A percentile compares a stretch with the other conserved stretches of the same genome.
Evolutionary conservation across 2,113 vertebrate species (phyloP).

Genomic region (Stigmatopora argus): DNA sequence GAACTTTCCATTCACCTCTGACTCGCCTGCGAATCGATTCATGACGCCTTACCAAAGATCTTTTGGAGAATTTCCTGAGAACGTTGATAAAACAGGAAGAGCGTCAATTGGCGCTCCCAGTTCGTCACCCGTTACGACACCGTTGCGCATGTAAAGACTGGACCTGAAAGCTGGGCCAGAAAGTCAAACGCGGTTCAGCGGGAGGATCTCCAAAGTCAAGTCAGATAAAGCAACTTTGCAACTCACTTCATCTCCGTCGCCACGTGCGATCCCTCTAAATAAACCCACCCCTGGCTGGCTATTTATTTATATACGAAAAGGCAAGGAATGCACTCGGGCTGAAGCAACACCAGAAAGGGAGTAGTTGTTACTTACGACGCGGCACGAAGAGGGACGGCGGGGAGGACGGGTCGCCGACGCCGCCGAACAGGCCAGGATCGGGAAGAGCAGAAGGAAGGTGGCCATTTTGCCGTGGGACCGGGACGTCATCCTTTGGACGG

Average conservation of each 20-base stretch:
- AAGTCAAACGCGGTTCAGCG: slow-evolving; percentile 5
- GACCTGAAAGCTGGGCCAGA: neutral
- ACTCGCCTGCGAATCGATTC: neutral
- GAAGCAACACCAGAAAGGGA: neutral
- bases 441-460: slow-evolving; percentile 68
- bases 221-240: slow-evolving; percentile 9
- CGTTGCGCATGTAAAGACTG: neutral
- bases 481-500: slow-evolving; percentile 26
- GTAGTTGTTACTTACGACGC: slow-evolving; percentile 72
- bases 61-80: neutral
- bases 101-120: neutral
- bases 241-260: slow-evolving; percentile 5
- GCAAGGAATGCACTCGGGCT: neutral
- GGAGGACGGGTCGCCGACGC: slow-evolving; percentile 52
- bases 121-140: slow-evolving; percentile 2
- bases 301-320: neutral
- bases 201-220: slow-evolving; percentile 1
- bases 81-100: neutral
- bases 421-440: slow-evolving; percentile 64
- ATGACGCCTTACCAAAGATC: neutral
- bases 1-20: neutral
- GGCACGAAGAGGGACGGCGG: slow-evolving; percentile 65
- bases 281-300: slow-evolving; percentile 7
- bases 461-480: slow-evolving; percentile 78
- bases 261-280: slow-evolving; percentile 18